Base-by-base conservation (phyloP, 2,888 invertebrate genomes). In the Himalopsyche tibetana region DNA sequence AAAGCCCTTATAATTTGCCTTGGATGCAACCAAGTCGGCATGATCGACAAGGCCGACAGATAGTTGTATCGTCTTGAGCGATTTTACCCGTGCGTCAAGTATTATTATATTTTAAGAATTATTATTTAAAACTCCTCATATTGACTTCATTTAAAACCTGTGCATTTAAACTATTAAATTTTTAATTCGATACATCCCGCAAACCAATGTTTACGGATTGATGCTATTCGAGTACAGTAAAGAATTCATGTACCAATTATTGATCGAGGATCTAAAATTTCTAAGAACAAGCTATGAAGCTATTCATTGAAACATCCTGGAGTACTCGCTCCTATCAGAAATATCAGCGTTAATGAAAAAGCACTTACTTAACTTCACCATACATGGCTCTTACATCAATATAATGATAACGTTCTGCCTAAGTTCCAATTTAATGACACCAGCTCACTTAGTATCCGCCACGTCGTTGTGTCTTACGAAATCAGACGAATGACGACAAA, bases 331-430 rank as follows among this genome's bases (percentile, higher is more conserved):
- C 63, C 9, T 63, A 63, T 63, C 63, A 19, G 63, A 63, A 63
- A 63, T 28, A 63, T 63, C 63, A 63, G 63, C 63, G 63, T 63
- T 63, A 63, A 63, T 63, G 63, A 63, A 63, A 63, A 63, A 63
- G 19, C 63, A 63, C 63, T 63, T 63, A 63, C n/a, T 28, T 19
- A n/a, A 63, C 63, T 19, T 51, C 51, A 51, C 51, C 51, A 51
- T 51, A 6, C 28, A 19, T 2, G 19, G 63, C 63, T 19, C 63
- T 63, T 63, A 63, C 63, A 63, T 63, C 63, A 63, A 28, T 63
- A 63, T 63, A 63, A 28, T 28, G 63, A 19, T 63, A 63, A 63
- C 19, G 63, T 63, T 63, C 19, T 19, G 63, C 63, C 63, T 63
- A 63, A 63, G 63, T 63, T 63, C 63, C 63, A n/a, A 63, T 63